These are phyloP conservation scores for Sylvicola cinctus DNA, from an alignment of 2,888 invertebrate genomes.

Conservation along the genomic window DNA sequence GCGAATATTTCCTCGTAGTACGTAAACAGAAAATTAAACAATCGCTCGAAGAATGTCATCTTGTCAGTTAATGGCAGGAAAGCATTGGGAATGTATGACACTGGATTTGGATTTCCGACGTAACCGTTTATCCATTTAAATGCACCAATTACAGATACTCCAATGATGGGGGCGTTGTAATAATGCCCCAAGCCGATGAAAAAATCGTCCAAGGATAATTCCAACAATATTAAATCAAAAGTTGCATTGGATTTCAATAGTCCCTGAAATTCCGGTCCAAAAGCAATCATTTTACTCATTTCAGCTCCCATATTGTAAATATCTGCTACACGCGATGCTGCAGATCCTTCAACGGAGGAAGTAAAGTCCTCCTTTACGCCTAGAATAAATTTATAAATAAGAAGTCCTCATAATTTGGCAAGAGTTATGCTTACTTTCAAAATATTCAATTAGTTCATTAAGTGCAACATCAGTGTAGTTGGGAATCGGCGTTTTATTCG, in stretches of 20 bases:
- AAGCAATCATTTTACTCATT: too few relatives aligned
- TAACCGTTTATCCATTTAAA: constrained; percentile 8
- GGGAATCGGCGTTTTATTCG: too few relatives aligned
- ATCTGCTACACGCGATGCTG: too few relatives aligned
- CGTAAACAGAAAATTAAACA: constrained; percentile 16
- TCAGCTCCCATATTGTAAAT: too few relatives aligned
- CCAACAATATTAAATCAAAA: constrained; percentile 13
- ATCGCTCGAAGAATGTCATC: constrained; percentile 20
- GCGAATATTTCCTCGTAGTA: constrained; percentile 13
- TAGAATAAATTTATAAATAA: too few relatives aligned
- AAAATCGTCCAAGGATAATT: constrained; percentile 13
- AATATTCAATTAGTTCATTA: too few relatives aligned
- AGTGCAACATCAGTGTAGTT: too few relatives aligned
- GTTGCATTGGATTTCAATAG: constrained; percentile 10
- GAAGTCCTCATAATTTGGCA: too few relatives aligned
- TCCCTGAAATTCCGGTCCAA: too few relatives aligned
- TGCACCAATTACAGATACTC: constrained; percentile 12
- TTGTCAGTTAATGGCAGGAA: constrained; percentile 16
- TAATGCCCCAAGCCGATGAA: constrained; percentile 13
- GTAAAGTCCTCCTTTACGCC: too few relatives aligned
- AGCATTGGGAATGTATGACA: constrained; percentile 18
- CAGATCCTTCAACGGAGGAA: too few relatives aligned
- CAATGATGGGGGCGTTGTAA: constrained; percentile 13
- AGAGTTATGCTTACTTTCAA: too few relatives aligned
- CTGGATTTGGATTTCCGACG: constrained; percentile 17